A percentile compares a stretch with the other conserved stretches of the same genome.
phyloP scores from a whole-genome alignment of 2,113 vertebrate genomes.

The Podilymbus podiceps region DNA sequence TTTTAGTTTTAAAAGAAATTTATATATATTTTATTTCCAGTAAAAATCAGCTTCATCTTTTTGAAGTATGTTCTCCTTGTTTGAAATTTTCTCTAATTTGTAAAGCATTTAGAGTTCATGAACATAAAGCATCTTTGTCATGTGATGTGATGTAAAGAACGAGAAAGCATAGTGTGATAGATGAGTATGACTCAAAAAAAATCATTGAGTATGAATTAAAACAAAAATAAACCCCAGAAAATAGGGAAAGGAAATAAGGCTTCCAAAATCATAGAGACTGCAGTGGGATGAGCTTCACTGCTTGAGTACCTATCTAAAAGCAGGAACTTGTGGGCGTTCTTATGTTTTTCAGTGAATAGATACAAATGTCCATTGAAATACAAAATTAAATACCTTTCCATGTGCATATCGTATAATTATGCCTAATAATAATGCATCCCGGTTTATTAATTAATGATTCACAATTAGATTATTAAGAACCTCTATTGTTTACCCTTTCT shows the following conservation, averaged over 20 bases:
- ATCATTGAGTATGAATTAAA: neutral
- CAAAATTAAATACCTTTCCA: neutral
- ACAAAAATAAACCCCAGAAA: neutral
- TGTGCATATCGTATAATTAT: neutral
- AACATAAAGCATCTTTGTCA: constrained; percentile 13
- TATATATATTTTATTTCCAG: neutral
- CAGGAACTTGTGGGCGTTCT: neutral
- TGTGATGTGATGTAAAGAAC: neutral
- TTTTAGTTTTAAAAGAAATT: neutral
- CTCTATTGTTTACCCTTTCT: neutral
- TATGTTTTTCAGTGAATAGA: constrained; percentile 4
- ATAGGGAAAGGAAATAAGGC: neutral
- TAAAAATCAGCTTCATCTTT: neutral
- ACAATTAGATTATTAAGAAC: neutral
- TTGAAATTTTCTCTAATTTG: constrained; percentile 31
- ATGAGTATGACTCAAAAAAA: neutral
- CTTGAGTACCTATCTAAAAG: neutral
- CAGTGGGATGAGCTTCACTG: neutral
- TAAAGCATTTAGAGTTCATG: constrained; percentile 28
- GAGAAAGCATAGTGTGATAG: neutral
- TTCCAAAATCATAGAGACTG: neutral
- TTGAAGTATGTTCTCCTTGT: neutral
- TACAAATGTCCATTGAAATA: neutral
- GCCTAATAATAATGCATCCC: neutral
- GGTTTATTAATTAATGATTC: neutral